A percentile compares a stretch with the other conserved stretches of the same genome.
These are phyloP conservation scores for Timema cristinae DNA, from an alignment of 2,888 invertebrate genomes.

Conservation along the genomic window DNA sequence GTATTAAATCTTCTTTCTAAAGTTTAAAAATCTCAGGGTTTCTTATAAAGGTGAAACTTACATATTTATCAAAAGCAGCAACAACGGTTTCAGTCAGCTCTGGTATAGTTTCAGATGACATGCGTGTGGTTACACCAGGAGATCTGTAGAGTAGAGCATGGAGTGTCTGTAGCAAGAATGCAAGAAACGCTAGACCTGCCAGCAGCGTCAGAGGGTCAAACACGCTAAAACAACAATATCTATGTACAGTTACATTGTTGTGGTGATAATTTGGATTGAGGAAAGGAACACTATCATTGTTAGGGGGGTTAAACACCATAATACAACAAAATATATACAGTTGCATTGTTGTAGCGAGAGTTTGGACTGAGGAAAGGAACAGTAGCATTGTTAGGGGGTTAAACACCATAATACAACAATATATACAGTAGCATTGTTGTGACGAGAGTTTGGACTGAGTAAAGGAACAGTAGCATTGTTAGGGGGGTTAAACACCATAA, in stretches of 20 bases:
- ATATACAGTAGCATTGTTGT: no score
- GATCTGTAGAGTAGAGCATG: conserved; percentile 29
- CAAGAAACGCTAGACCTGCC: conserved; percentile 45
- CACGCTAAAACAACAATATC: conserved; percentile 29
- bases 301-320: conserved; percentile 43
- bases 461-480: conserved; percentile 38
- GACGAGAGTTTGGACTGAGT: no score
- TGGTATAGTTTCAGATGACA: conserved; percentile 34
- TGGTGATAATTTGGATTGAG: no score
- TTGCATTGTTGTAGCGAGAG: no score
- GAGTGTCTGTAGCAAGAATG: conserved; percentile 45
- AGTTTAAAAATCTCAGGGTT: no score
- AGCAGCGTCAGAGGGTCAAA: conserved; percentile 45
- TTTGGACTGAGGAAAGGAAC: no score
- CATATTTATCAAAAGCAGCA: conserved; percentile 41
- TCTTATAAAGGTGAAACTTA: conserved; percentile 32
- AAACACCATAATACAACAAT: conserved; percentile 35
- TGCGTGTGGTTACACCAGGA: conserved; percentile 35
- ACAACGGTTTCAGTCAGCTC: conserved; percentile 37
- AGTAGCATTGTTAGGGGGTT: conserved; percentile 44
- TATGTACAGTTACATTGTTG: no score
- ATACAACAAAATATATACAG: conserved; percentile 11
- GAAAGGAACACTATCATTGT: conserved; percentile 38
- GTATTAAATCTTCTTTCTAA: no score
- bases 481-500: conserved; percentile 43